Conservation (phyloP, 2,888 invertebrate genomes). For the Pseudanteris insignis region DNA sequence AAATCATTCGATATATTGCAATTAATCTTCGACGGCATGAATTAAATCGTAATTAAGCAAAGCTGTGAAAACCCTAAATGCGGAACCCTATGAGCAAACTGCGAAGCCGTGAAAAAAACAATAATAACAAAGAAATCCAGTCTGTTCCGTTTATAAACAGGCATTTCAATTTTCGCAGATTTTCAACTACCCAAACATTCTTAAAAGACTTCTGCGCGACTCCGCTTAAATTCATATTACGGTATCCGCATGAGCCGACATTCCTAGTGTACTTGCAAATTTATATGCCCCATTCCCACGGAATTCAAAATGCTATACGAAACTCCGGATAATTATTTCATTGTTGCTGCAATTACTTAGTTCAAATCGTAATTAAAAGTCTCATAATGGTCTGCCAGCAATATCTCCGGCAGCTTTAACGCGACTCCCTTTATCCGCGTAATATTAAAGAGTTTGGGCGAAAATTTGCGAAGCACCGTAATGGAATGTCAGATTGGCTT, state of each 20-base stretch:
- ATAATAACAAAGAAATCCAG: no score
- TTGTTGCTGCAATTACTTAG: slow-evolving; percentile 14
- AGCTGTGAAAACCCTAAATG: no score
- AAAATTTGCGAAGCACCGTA: slow-evolving; percentile 7
- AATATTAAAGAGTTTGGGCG: slow-evolving; percentile 9
- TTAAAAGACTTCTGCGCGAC: no score
- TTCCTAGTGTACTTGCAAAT: no score
- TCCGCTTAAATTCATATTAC: no score
- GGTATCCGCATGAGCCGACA: no score
- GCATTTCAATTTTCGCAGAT: slow-evolving; percentile 18
- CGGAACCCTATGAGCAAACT: no score
- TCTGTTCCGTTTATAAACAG: slow-evolving; percentile 13
- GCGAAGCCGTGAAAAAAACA: no score
- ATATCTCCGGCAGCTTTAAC: slow-evolving; percentile 4
- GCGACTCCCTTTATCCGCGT: slow-evolving; percentile 4
- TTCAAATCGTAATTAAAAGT: slow-evolving; percentile 14
- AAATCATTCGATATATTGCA: no score
- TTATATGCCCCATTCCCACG: slow-evolving; percentile 12
- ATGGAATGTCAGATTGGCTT: no score
- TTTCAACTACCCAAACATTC: slow-evolving; percentile 20
- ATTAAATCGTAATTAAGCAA: no score
- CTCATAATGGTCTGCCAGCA: slow-evolving; percentile 4
- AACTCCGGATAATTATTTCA: slow-evolving; percentile 20
- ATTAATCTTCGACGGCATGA: no score
- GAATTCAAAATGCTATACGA: slow-evolving; percentile 20